Percentiles rank a stretch among this genome's conserved stretches.
phyloP scores from a whole-genome alignment of 1,140 invertebrate genomes.

The Limonius californicus region DNA sequence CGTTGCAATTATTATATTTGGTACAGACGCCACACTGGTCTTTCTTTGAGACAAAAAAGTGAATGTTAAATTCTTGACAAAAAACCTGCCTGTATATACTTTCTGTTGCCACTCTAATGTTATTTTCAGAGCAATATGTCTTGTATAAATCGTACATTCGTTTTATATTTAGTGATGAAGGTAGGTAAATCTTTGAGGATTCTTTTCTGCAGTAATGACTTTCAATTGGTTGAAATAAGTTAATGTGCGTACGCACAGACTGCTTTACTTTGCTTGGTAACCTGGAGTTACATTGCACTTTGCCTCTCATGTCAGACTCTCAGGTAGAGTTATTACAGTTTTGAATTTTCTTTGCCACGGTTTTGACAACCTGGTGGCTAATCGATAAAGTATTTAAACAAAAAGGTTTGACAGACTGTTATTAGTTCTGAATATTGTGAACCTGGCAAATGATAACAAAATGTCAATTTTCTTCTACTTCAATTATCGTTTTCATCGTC shows the following conservation, averaged over 20 bases:
- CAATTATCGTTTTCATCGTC: not conserved
- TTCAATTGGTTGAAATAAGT: not conserved
- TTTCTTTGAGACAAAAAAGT: slow-evolving; percentile 6
- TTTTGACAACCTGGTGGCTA: not conserved
- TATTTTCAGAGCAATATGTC: not conserved
- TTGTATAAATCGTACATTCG: not conserved
- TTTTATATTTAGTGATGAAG: not conserved
- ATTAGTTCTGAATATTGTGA: too few species aligned
- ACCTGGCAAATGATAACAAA: not conserved
- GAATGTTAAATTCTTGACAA: slow-evolving; percentile 14
- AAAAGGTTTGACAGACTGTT: not conserved
- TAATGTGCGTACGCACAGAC: not conserved
- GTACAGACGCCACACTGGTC: not conserved
- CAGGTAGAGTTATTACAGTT: not conserved
- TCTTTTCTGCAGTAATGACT: slow-evolving; percentile 7
- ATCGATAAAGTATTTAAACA: not conserved
- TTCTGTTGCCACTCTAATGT: not conserved
- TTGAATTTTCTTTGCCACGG: not conserved
- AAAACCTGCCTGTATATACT: not conserved
- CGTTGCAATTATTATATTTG: not conserved
- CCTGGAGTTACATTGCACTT: not conserved
- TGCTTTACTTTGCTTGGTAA: not conserved
- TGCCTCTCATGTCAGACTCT: not conserved
- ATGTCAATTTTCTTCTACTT: not conserved
- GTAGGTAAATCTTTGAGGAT: not conserved